Evolutionary conservation across 2,113 vertebrate species (phyloP), one percentile per base, ranked within the genome.

Genomic region (Alouatta palliata): DNA sequence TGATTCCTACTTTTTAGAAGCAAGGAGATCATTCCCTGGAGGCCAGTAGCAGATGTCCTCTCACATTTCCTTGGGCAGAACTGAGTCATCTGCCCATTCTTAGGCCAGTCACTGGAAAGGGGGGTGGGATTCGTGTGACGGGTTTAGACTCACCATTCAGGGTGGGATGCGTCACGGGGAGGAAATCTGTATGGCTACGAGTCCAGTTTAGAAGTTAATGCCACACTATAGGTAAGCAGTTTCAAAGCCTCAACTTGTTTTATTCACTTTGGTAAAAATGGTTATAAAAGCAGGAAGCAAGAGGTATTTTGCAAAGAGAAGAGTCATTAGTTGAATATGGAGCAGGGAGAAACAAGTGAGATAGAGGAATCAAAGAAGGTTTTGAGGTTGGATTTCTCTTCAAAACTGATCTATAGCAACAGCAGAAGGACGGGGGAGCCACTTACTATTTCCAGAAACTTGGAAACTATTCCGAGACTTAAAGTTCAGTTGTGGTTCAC

Each of bases 361-460:
- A 79, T 10, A n/a, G 17, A 75, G 23, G 52, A 93, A 73, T 77
- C 64, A 77, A 79, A 87, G 45, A 87, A 70, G 45, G 27, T 64
- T 95, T 76, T 81, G 56, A 89, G 76, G 49, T 85, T 71, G 49
- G 45, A 30, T 90, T 80, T 93, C 37, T 75, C 40, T 80, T 95
- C 79, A 47, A 87, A 91, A 80, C 43, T 56, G 25, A 96, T 77
- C 56, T 43, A 92, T 6, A 68, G 87, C 11, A 94, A 87, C 70
- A 92, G 81, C 40, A 85, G 75, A 87, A 95, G 93, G 70, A 93
- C 4, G 4, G 16, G 8, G 58, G 79, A 97, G 49, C 58, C 87
- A 92, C 80, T 96, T 79, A 83, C 68, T 93, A 92, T 95, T 97
- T 97, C 93, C 96, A 97, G 97, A 97, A 97, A 96, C 75, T 80